Base-by-base conservation (phyloP, 92 coral and sea anemone genomes). In the Scolanthus callimorphus region DNA sequence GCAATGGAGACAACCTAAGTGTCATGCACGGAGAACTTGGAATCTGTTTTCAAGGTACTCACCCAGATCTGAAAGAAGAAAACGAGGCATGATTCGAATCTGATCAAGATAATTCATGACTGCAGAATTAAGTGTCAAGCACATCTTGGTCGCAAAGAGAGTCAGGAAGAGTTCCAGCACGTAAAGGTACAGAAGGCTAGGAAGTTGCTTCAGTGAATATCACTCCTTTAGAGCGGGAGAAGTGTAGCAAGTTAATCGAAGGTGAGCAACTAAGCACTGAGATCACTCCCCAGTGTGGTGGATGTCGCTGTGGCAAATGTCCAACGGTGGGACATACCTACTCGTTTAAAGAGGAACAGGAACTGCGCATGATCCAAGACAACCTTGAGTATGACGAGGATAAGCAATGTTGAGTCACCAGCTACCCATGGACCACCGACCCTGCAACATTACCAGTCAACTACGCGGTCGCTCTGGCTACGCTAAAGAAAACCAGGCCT, bases 271-370 rank as follows among this genome's bases (percentile, higher is more conserved):
- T 34, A 15, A 15, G 41, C 6, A 34, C 41, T 34, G 41, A 34
- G 15, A 34, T 34, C 41, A 34, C 41, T 6, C 41, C 41, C 15
- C 6, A 15, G 41, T 34, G 41, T 34, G 41, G 41, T 34, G 41
- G 41, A 34, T 85, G 81, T 44, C 70, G 74, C 3, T 80, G 80
- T 39, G 59, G 37, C 63, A 83, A 78, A 55, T 83, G 90, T 13
- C 91, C 85, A 13, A 74, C 63, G 9, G 77, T 63, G 6, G 90
- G 85, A 1, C 90, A 84, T 53, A 77, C 57, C 12, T 77, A 71
- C 25, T 71, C 84, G 0, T 85, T 85, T 55, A 57, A 56, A 45
- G 86, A 85, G 38, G 91, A 79, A 24, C 86, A 85, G 50, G 87
- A 86, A 39, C 20, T 86, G 27, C 71, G 53, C 41, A 38, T 81